Base-by-base conservation (phyloP, 2,113 vertebrate species). In the Anarhynchus alexandrinus region DNA sequence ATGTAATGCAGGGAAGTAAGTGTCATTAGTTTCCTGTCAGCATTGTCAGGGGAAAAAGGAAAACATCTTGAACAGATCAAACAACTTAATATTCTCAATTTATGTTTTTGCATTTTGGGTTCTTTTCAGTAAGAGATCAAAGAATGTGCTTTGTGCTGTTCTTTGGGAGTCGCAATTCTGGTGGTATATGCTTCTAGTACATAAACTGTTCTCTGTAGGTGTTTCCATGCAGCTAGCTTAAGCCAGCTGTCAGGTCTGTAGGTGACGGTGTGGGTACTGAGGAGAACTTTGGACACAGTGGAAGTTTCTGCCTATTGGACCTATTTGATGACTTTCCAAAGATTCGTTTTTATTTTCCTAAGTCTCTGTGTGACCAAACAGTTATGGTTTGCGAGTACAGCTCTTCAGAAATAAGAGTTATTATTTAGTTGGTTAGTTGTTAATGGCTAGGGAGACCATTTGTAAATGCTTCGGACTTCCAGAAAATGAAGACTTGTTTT, bases 111-210 rank as follows among this genome's bases (percentile, higher is more conserved):
- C 12, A 15, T 70, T 73, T 88, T 61, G 64, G 10, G 2, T 12
- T 86, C 59, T 57, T 77, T 85, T 73, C 45, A 88, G 84, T 88
- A 78, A 92, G 67, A 73, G 79, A 85, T 96, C 65, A 97, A 96
- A 96, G 58, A 38, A 54, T 27, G 21, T 78, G 55, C 29, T 86
- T 81, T 26, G 34, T 88, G 66, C 15, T 25, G 12, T 76, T 86
- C 30, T 73, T 76, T 42, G n/a, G 49, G n/a, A 93, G 51, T 58
- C 62, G 36, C 15, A 27, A 23, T 82, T 86, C 38, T 54, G 27
- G 12, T 88, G 61, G 18, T 49, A 34, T 45, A 7, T 30, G 8
- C 16, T 59, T 2, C 16, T 77, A 40, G 54, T 54, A 32, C 30
- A 29, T 52, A 51, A 58, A 38, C 19, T 45, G 12, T 45, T 86